These are phyloP conservation scores for Drosophila borborema DNA, from an alignment of 2,888 invertebrate genomes.

Conservation along the genomic window DNA sequence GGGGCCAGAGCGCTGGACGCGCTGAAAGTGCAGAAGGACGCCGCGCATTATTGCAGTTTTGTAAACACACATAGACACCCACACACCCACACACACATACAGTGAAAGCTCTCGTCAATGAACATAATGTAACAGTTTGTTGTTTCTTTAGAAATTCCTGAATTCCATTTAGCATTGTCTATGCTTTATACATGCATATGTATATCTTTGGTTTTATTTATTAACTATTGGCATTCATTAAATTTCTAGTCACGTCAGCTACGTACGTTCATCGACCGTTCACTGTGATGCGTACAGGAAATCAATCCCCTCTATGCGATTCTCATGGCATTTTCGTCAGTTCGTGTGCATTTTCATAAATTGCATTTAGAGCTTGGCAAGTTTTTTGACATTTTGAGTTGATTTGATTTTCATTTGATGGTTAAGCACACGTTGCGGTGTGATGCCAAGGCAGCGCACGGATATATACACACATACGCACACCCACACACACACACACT, in stretches of 20 bases:
- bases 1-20: not conserved
- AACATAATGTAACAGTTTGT: not conserved
- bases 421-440: constrained; percentile 29
- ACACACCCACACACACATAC: not conserved
- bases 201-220: not conserved
- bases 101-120: constrained; percentile 6
- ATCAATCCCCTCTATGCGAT: constrained; percentile 22
- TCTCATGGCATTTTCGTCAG: constrained; percentile 20
- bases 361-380: constrained; percentile 69
- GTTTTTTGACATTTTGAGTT: constrained; percentile 69
- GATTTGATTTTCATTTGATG: constrained; percentile 61
- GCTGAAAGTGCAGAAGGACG: constrained; percentile 34
- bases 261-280: not conserved
- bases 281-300: not conserved
- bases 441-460: constrained; percentile 29
- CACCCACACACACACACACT: constrained; percentile 7
- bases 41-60: constrained; percentile 55
- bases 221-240: not conserved
- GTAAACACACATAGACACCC: constrained; percentile 36
- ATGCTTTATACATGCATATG: not conserved
- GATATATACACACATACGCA: not conserved
- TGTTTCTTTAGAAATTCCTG: constrained; percentile 1
- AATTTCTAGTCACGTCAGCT: not conserved
- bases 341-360: constrained; percentile 67
- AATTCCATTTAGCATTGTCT: not conserved